These are phyloP conservation scores for Bufo gargarizans DNA, from an alignment of 2,113 vertebrate genomes.

Conservation along the genomic window DNA sequence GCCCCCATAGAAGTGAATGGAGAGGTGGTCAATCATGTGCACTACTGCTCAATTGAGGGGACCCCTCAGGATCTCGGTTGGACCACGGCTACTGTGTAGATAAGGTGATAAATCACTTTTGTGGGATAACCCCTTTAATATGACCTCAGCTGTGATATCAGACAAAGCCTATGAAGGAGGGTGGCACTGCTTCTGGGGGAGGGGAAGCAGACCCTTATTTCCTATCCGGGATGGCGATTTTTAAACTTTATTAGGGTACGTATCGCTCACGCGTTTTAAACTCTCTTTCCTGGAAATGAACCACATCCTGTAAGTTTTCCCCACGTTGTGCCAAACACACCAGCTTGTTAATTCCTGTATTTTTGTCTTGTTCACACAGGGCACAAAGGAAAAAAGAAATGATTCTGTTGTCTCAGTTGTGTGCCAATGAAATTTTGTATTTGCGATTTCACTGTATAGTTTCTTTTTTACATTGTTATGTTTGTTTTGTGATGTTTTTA, in stretches of 20 bases:
- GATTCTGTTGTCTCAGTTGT: slow-evolving; percentile 25
- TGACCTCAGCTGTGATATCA: not conserved
- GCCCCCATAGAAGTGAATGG: no score
- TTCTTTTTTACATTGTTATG: not conserved
- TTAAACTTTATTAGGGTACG: not conserved
- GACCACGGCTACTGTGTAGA: no score
- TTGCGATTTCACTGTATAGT: slow-evolving; percentile 16
- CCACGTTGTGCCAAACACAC: slow-evolving; percentile 49
- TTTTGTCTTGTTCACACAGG: not conserved
- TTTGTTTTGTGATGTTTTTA: slow-evolving; percentile 17
- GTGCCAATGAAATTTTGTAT: slow-evolving; percentile 54
- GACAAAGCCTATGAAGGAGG: not conserved
- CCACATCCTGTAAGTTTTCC: not conserved
- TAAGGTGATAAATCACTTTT: no score
- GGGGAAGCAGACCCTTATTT: not conserved
- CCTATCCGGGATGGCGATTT: not conserved
- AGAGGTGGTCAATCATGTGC: no score
- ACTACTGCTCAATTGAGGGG: no score
- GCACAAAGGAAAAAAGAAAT: not conserved
- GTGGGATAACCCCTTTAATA: not conserved
- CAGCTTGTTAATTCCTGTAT: slow-evolving; percentile 5
- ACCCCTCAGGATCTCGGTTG: no score
- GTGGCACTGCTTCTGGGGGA: not conserved
- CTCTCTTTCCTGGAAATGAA: not conserved
- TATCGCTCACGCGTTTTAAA: not conserved